Evolutionary conservation across 2,113 vertebrate genomes (phyloP), one percentile per base, ranked within the genome.

Genomic region (Ictidomys tridecemlineatus): DNA sequence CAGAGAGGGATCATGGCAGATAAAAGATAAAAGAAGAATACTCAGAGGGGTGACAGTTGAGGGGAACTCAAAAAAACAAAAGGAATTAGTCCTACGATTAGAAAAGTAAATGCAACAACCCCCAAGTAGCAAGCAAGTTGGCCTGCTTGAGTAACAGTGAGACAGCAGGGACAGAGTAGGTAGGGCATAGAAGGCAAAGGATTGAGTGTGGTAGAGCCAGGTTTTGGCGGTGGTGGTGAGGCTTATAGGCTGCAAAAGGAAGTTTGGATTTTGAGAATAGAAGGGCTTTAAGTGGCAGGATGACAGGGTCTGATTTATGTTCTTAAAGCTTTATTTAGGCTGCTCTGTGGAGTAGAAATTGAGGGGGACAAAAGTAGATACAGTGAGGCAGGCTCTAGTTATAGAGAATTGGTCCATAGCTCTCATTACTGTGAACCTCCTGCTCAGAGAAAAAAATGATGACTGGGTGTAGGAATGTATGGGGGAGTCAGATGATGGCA

Each of bases 211-310:
- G 34, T n/a, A 30, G 84, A 61, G 37, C 67, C n/a, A 2, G 28
- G 30, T 4, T 85, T 24, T 16, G 11, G 11, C 1, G 0, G 8
- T 42, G 4, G 3, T 4, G 18, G 17, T 4, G 24, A 9, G 24
- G 28, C 2, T 12, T 26, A 34, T 37, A 42, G 30, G 17, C n/a
- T 20, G 16, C 0, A 4, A 76, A 77, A 34, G 67, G 48, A 53
- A 45, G 39, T 28, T 8, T 73, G 70, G 39, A 11, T 73, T 48
- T 48, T 69, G 53, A 56, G 28, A 80, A 58, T 2, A 4, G 94
- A 32, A 58, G 28, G 72, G 12, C 30, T 80, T 70, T 69, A 20
- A 6, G 26, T n/a, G 67, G n/a, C 4, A 14, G n/a, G 34, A 53
- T 45, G 72, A 83, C 30, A 77, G 26, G 51, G 17, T 85, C 51